Evolutionary conservation across 2,888 invertebrate genomes (phyloP).

Genomic region (Tenthredo notha): DNA sequence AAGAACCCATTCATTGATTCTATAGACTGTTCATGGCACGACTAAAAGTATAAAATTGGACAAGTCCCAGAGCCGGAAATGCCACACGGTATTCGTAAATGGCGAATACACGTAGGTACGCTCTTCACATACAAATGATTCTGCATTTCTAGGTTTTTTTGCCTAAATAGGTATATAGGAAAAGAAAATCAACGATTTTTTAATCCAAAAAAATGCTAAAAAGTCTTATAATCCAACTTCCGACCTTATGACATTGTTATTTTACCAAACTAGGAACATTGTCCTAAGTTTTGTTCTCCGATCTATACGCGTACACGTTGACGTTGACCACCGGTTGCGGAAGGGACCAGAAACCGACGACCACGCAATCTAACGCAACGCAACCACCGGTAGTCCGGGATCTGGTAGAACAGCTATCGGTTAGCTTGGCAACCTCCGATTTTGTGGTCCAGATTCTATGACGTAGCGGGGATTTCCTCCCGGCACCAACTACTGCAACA

Average conservation of each 20-base stretch:
- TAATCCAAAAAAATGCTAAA: neutral
- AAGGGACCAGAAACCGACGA: constrained; percentile 4
- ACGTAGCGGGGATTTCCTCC: constrained; percentile 44
- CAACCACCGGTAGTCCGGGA: constrained; percentile 26
- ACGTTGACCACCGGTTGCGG: constrained; percentile 27
- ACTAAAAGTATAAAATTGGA: constrained; percentile 36
- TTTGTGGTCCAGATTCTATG: constrained; percentile 41
- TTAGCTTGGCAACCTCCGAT: constrained; percentile 27
- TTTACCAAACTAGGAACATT: neutral
- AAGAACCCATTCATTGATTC: neutral
- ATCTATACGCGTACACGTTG: neutral
- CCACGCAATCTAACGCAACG: neutral
- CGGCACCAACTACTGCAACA: constrained; percentile 32
- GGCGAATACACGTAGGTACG: neutral
- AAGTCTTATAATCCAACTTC: no score
- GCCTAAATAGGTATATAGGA: no score
- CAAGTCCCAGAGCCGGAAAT: constrained; percentile 48
- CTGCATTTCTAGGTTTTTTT: neutral
- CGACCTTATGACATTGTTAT: no score
- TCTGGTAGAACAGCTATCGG: neutral
- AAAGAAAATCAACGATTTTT: neutral
- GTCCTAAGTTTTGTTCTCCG: neutral
- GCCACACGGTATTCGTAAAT: constrained; percentile 3
- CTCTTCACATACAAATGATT: no score
- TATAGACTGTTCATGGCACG: neutral